Evolutionary conservation across 1,140 invertebrate species (phyloP).

Genomic region (Lineus longissimus): DNA sequence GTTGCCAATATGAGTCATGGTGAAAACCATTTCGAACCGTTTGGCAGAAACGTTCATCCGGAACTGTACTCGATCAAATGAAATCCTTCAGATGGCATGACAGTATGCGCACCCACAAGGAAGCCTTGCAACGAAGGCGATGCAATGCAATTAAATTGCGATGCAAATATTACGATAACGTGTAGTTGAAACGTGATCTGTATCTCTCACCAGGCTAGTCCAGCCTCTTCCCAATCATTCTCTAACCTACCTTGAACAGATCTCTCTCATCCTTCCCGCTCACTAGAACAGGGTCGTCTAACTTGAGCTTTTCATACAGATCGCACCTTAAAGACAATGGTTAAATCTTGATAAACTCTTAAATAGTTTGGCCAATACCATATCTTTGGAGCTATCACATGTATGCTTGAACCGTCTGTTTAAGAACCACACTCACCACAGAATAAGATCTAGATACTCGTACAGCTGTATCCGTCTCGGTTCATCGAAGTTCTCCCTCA

Average conservation of each 20-base stretch:
- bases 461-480: slow-evolving; percentile 35
- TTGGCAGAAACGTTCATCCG: too few species aligned
- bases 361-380: not conserved
- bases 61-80: too few species aligned
- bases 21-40: too few species aligned
- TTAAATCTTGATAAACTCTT: not conserved
- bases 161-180: too few species aligned
- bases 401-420: too few species aligned
- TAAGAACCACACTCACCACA: slow-evolving; percentile 31
- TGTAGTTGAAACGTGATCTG: too few species aligned
- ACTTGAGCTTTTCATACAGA: slow-evolving; percentile 16
- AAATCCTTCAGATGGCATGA: too few species aligned
- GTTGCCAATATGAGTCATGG: too few species aligned
- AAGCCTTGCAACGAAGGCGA: too few species aligned
- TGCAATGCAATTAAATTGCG: too few species aligned
- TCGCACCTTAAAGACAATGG: slow-evolving; percentile 15
- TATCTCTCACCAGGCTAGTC: not conserved
- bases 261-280: slow-evolving; percentile 18
- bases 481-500: slow-evolving; percentile 34
- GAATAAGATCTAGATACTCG: slow-evolving; percentile 38
- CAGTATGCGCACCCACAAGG: too few species aligned
- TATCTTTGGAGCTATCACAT: not conserved
- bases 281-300: slow-evolving; percentile 7
- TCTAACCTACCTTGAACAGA: slow-evolving; percentile 18
- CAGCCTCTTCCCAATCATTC: not conserved